phyloP scores from a whole-genome alignment of 2,113 vertebrate species.

The Aptenodytes forsteri region DNA sequence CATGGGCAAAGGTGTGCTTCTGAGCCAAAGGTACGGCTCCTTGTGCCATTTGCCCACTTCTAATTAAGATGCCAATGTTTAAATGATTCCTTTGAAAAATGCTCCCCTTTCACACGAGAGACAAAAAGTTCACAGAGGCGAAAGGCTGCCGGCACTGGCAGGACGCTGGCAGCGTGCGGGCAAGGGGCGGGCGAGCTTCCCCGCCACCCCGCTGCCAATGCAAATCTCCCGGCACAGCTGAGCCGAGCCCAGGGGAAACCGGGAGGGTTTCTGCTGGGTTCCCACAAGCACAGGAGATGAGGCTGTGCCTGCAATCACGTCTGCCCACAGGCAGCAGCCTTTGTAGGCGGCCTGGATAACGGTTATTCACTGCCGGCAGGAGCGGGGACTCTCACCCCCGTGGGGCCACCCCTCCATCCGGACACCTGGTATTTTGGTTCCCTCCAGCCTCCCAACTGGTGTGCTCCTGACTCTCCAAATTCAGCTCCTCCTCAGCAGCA shows the following conservation, averaged over 20 bases:
- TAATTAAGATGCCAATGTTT: conserved; percentile 29
- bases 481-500: not conserved
- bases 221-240: conserved; percentile 15
- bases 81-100: not conserved
- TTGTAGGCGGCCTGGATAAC: not conserved
- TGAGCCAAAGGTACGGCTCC: not conserved
- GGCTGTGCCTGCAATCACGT: conserved; percentile 62
- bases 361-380: not conserved
- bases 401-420: not conserved
- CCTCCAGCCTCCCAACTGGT: not conserved
- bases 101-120: conserved; percentile 1
- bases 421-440: not conserved
- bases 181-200: conserved; percentile 10
- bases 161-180: not conserved
- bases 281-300: conserved; percentile 14
- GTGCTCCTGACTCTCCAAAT: not conserved
- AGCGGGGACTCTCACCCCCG: fast-evolving
- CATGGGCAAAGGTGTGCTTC: not conserved
- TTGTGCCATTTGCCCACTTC: not conserved
- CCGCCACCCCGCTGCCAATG: conserved; percentile 8
- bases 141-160: conserved; percentile 11
- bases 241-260: not conserved
- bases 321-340: conserved; percentile 19
- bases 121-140: conserved; percentile 58
- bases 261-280: conserved; percentile 19